Base-by-base conservation (phyloP, 2,797 vertebrate genomes). In the Scyliorhinus canicula region DNA sequence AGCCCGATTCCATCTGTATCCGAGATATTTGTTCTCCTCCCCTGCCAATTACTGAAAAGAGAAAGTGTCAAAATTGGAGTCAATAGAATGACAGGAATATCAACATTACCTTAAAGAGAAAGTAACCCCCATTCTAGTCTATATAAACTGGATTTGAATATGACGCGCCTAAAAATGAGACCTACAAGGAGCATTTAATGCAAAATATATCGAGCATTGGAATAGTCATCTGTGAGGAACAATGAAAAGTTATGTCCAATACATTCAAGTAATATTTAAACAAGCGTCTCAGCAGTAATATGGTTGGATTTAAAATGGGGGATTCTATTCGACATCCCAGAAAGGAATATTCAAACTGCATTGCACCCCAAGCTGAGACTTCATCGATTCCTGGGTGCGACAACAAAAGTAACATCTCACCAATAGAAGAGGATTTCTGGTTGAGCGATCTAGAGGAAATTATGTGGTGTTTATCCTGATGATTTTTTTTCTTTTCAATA, bases 1-100 rank as follows among this genome's bases (percentile, higher is more conserved):
- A 99, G 96, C 99, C 99, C 12, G 99, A 99, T 96, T 99, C 99
- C 96, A 98, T 97, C 96, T 99, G 99, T 97, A 99, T 99, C 97
- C 99, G 98, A 96, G 99, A 99, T 96, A 99, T 99, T 97, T 99
- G 99, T 93, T 99, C 99, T 85, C 99, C 99, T 96, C 99, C 99
- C 96, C 99, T 98, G 97, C 99, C 99, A 95, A 99, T 99, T 96
- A 99, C 99, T 99, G 96, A 67, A 95, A n/a, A 94, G 84, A 24
- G 95, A 97, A 97, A 44, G 96, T 95, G 95, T n/a, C 65, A 63
- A 65, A 65, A 65, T 86, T 24, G 6, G 31, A 40, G 88, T 91
- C 88, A 91, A 91, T 14, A 40, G 57, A 19, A 91, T 40, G n/a
- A 44, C 88, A 4, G 60, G 88, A 91, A 26, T 63, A 65, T 65